Percentiles rank a stretch among this genome's conserved stretches.
Conservation (phyloP, 1,140 invertebrate species). For the Dreissena polymorpha region DNA sequence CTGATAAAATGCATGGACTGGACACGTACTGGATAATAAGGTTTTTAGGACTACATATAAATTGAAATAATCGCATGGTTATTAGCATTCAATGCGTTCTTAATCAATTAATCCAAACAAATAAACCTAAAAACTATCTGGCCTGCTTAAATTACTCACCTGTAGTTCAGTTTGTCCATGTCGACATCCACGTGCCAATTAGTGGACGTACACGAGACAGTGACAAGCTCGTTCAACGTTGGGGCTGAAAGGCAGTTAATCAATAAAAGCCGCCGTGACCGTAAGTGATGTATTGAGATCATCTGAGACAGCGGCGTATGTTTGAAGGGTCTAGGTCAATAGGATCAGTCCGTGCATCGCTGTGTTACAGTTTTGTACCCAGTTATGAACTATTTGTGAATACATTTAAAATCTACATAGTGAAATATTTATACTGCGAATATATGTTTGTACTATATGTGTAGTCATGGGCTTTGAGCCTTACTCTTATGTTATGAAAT, state of each 20-base stretch:
- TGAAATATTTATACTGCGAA: no score
- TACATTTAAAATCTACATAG: no score
- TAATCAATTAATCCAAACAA: neutral
- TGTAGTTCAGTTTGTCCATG: slow-evolving; percentile 24
- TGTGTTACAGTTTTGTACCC: no score
- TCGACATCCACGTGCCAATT: neutral
- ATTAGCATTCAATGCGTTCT: neutral
- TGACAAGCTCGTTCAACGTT: neutral
- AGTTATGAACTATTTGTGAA: no score
- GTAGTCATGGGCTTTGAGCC: no score
- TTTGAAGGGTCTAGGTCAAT: no score
- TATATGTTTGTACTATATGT: no score
- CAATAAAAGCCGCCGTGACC: neutral
- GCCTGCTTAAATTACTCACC: neutral
- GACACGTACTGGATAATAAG: neutral
- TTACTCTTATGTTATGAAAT: no score
- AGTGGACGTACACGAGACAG: neutral
- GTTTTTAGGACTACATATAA: neutral
- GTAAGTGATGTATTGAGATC: no score
- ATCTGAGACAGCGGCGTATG: no score
- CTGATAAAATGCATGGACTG: neutral
- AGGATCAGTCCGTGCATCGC: no score
- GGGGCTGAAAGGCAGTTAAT: neutral
- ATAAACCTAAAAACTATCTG: neutral
- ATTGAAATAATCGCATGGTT: neutral